Evolutionary conservation across 2,113 vertebrate species (phyloP).

Genomic region (Scomber japonicus): DNA sequence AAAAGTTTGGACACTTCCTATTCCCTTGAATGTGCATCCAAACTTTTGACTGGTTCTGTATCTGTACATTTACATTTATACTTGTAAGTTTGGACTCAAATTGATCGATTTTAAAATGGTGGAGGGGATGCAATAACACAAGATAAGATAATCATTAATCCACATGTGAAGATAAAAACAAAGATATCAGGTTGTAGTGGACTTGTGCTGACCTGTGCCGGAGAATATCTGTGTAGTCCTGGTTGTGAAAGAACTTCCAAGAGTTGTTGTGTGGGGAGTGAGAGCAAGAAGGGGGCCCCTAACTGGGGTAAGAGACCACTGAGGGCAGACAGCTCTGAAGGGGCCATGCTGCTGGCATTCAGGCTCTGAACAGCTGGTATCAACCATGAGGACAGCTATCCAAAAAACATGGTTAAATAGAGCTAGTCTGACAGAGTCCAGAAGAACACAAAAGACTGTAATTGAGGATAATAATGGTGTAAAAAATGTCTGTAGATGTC

Average conservation of each 20-base stretch:
- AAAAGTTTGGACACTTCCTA: no score
- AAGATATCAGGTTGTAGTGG: no score
- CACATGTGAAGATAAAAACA: neutral
- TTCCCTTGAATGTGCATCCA: no score
- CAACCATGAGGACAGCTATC: slow-evolving; percentile 88
- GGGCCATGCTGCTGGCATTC: slow-evolving; percentile 80
- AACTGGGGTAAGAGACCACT: slow-evolving; percentile 87
- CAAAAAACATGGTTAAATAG: slow-evolving; percentile 29
- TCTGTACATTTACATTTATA: neutral
- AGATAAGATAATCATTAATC: neutral
- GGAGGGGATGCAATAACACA: neutral
- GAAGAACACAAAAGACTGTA: neutral
- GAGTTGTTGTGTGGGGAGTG: slow-evolving; percentile 83
- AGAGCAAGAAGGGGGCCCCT: slow-evolving; percentile 86
- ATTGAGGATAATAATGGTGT: neutral
- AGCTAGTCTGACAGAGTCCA: slow-evolving; percentile 10
- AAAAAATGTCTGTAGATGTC: neutral
- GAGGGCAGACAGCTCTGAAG: slow-evolving; percentile 80
- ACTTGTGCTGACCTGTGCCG: slow-evolving; percentile 85
- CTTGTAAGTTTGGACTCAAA: neutral
- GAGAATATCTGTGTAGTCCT: slow-evolving; percentile 78
- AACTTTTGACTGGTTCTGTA: no score
- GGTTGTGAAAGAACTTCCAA: slow-evolving; percentile 84
- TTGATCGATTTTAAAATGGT: neutral
- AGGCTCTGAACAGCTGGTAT: slow-evolving; percentile 81